Evolutionary conservation across 2,113 vertebrate genomes (phyloP).

Genomic region (Nesoenas mayeri): DNA sequence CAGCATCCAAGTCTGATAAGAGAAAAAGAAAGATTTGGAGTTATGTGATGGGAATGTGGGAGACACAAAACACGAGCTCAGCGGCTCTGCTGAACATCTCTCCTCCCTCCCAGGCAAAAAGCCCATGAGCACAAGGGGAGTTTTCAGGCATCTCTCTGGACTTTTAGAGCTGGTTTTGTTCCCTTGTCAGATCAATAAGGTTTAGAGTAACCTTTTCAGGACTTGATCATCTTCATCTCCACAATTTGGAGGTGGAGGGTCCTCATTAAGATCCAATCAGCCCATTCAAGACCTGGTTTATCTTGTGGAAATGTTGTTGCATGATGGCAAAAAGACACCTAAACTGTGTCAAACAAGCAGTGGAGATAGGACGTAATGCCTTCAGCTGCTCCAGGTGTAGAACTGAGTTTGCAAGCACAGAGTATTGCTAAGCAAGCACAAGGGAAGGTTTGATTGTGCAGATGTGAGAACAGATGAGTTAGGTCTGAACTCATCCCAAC

Average conservation of each 20-base stretch:
- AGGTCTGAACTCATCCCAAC: neutral
- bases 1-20: neutral
- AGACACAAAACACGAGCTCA: neutral
- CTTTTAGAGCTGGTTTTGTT: neutral
- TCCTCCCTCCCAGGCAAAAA: neutral
- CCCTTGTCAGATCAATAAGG: neutral
- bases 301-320: neutral
- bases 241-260: neutral
- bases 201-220: neutral
- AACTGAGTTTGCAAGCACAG: neutral
- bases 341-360: neutral
- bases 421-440: neutral
- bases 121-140: neutral
- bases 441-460: neutral
- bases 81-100: neutral
- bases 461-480: neutral
- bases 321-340: neutral
- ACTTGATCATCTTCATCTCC: rapidly evolving
- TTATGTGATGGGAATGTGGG: rapidly evolving
- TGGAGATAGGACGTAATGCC: neutral
- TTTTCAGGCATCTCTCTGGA: neutral
- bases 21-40: neutral
- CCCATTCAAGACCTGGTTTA: neutral
- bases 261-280: neutral
- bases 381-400: neutral